A percentile compares a stretch with the other conserved stretches of the same genome.
Evolutionary conservation across 2,888 invertebrate species (phyloP).

Genomic region (Pheosia gnoma): DNA sequence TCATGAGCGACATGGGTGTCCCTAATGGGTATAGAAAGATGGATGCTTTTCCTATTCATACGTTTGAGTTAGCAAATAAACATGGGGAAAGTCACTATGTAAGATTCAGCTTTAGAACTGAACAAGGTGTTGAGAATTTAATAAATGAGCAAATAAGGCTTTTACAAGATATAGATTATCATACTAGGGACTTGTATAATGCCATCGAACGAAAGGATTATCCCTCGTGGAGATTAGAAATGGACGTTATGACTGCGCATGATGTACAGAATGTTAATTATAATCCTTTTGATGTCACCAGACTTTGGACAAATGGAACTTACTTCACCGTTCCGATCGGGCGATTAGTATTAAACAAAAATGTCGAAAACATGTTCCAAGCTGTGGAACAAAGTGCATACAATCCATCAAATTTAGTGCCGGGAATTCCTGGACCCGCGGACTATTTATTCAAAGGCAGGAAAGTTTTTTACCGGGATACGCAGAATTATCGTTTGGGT

Average conservation of each 20-base stretch:
- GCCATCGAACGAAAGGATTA: slow-evolving; percentile 87
- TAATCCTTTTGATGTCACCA: slow-evolving; percentile 77
- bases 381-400: slow-evolving; percentile 81
- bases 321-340: slow-evolving; percentile 79
- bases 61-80: slow-evolving; percentile 92
- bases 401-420: slow-evolving; percentile 55
- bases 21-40: slow-evolving; percentile 94
- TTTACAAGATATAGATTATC: slow-evolving; percentile 92
- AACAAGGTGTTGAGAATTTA: slow-evolving; percentile 92
- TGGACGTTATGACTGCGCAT: slow-evolving; percentile 69
- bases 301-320: slow-evolving; percentile 69
- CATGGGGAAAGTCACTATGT: slow-evolving; percentile 88
- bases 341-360: slow-evolving; percentile 72
- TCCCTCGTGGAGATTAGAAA: slow-evolving; percentile 71
- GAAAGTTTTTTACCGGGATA: slow-evolving; percentile 80
- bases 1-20: slow-evolving; percentile 93
- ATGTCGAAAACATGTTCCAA: slow-evolving; percentile 76
- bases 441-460: slow-evolving; percentile 81
- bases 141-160: slow-evolving; percentile 84
- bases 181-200: slow-evolving; percentile 92
- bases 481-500: slow-evolving; percentile 69
- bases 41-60: slow-evolving; percentile 95
- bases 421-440: slow-evolving; percentile 78
- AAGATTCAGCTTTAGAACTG: slow-evolving; percentile 94
- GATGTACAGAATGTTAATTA: slow-evolving; percentile 61